Conservation (phyloP, 53 echinoderm and acorn worm genomes). For the Crossaster papposus region DNA sequence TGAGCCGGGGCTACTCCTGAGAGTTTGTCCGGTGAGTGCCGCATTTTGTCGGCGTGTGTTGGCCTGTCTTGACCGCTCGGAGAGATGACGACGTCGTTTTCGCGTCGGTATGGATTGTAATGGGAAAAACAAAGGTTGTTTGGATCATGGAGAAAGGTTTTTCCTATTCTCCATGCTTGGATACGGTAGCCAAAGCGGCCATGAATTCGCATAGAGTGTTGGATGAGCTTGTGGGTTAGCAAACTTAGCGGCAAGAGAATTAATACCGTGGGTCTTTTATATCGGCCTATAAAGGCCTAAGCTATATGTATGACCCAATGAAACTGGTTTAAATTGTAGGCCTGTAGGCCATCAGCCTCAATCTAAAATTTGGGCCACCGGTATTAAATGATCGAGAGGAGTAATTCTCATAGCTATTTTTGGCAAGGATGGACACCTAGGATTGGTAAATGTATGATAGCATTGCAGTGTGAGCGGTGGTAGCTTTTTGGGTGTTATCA, state of each 20-base stretch:
- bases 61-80: constrained; percentile 10
- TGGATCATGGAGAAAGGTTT: too few species aligned
- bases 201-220: constrained; percentile 27
- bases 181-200: not conserved
- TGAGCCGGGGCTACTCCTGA: not conserved
- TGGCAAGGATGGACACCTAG: too few species aligned
- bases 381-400: too few species aligned
- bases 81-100: not conserved
- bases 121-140: constrained; percentile 8
- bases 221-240: constrained; percentile 32
- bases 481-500: too few species aligned
- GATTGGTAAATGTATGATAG: too few species aligned
- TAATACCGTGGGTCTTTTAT: constrained; percentile 30
- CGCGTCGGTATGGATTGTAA: constrained; percentile 31
- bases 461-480: too few species aligned
- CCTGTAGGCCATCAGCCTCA: too few species aligned
- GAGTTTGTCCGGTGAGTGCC: not conserved
- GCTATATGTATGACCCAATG: too few species aligned
- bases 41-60: not conserved
- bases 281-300: not conserved
- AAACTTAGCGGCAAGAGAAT: constrained; percentile 16
- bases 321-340: too few species aligned
- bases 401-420: too few species aligned
- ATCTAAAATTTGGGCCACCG: too few species aligned
- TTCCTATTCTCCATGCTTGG: too few species aligned